These are phyloP conservation scores for Penaeus vannamei DNA, from an alignment of 1,140 invertebrate genomes.

Conservation along the genomic window DNA sequence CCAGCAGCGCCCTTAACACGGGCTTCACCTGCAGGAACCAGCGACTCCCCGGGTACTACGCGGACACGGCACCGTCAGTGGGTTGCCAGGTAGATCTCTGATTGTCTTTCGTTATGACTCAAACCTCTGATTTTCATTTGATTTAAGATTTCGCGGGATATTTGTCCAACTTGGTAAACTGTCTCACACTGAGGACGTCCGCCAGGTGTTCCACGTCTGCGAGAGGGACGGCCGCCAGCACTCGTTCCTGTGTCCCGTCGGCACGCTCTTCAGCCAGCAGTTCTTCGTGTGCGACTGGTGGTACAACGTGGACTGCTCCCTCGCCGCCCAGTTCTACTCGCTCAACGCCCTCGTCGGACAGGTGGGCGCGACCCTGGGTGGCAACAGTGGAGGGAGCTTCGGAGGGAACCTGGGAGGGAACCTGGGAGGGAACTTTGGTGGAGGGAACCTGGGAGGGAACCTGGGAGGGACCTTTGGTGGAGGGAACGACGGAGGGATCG, in stretches of 20 bases:
- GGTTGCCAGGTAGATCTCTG: background rate
- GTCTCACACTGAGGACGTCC: background rate
- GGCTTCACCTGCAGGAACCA: conserved; percentile 5
- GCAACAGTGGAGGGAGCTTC: background rate
- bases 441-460: background rate
- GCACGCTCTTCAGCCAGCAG: conserved; percentile 71
- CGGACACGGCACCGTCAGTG: background rate
- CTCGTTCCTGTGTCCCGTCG: conserved; percentile 72
- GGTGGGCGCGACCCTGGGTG: background rate
- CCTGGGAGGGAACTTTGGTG: background rate
- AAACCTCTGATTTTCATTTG: too few relatives aligned
- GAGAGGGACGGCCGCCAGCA: conserved; percentile 69
- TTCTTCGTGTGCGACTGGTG: conserved; percentile 59
- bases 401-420: background rate
- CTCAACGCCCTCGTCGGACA: conserved; percentile 69
- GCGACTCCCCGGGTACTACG: background rate
- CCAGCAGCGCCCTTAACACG: background rate
- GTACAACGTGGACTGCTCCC: conserved; percentile 70
- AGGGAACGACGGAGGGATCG: too few relatives aligned
- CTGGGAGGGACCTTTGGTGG: background rate
- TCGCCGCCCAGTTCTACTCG: conserved; percentile 71
- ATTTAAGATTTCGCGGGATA: too few relatives aligned
- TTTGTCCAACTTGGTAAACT: too few relatives aligned
- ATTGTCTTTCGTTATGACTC: background rate
- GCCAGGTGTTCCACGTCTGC: conserved; percentile 72